Evolutionary conservation across 2,888 invertebrate genomes (phyloP).

Genomic region (Apamea monoglypha): DNA sequence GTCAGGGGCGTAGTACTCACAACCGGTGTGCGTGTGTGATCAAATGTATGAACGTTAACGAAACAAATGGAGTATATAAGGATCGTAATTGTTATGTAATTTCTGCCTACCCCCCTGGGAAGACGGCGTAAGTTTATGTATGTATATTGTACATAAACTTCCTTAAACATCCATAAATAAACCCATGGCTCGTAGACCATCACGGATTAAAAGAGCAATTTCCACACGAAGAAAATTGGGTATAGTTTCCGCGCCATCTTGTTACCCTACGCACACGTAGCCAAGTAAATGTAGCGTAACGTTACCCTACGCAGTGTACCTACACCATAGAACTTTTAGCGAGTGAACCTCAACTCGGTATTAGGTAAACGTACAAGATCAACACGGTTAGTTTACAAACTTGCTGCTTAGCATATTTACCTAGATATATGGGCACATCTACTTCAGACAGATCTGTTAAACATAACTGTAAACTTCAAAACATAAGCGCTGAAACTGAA

Average conservation of each 20-base stretch:
- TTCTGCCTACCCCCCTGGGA: neutral
- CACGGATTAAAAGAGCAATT: slow-evolving; percentile 1
- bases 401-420: slow-evolving; percentile 61
- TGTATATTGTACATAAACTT: neutral
- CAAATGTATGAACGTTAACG: neutral
- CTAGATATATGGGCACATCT: slow-evolving; percentile 35
- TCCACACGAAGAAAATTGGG: neutral
- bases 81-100: neutral
- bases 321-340: slow-evolving; percentile 51
- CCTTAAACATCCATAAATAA: neutral
- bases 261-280: slow-evolving; percentile 28
- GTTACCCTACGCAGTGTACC: slow-evolving; percentile 36
- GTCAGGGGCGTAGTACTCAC: neutral
- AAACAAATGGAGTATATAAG: neutral
- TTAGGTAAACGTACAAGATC: slow-evolving; percentile 65
- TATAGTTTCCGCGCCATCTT: slow-evolving; percentile 26
- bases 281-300: slow-evolving; percentile 16
- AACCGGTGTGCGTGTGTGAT: neutral
- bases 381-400: slow-evolving; percentile 65
- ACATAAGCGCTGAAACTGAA: slow-evolving; percentile 7
- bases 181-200: neutral
- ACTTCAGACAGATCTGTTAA: slow-evolving; percentile 29
- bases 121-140: neutral
- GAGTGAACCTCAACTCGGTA: slow-evolving; percentile 62
- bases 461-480: slow-evolving; percentile 21